phyloP scores from a whole-genome alignment of 2,113 vertebrate species.

The Spilogale gracilis region DNA sequence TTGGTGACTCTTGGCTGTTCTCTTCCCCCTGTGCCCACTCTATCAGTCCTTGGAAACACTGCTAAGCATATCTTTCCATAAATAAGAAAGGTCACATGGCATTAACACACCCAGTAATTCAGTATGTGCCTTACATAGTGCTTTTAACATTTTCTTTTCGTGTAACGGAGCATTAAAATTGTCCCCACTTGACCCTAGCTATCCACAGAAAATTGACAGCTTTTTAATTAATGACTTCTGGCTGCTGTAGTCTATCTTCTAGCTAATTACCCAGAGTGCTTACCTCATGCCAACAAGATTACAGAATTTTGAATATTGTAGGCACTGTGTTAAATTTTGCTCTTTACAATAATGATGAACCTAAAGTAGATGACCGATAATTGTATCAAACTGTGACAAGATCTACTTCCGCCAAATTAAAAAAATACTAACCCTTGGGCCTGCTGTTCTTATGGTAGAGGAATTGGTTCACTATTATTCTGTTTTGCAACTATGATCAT shows the following conservation, averaged over 20 bases:
- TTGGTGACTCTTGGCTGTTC: too few species aligned
- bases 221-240: conserved; percentile 88
- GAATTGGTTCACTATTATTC: background rate
- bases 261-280: conserved; percentile 23
- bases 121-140: conserved; percentile 66
- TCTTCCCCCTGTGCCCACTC: rapidly evolving
- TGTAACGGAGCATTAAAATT: conserved; percentile 85
- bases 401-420: background rate
- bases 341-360: background rate
- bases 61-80: conserved; percentile 70
- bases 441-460: background rate
- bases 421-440: background rate
- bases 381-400: background rate
- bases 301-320: background rate
- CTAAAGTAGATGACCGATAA: background rate
- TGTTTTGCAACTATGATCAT: background rate
- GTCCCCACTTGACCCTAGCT: conserved; percentile 86
- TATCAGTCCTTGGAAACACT: conserved; percentile 39
- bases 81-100: conserved; percentile 84
- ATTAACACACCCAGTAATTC: conserved; percentile 73
- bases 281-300: background rate
- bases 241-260: conserved; percentile 41
- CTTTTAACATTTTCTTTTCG: conserved; percentile 72
- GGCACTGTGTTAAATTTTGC: background rate
- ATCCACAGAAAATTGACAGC: conserved; percentile 82